Percentiles rank a stretch among this genome's conserved stretches.
phyloP scores from a whole-genome alignment of 2,888 invertebrate genomes.

The Drosophila paracracens region DNA sequence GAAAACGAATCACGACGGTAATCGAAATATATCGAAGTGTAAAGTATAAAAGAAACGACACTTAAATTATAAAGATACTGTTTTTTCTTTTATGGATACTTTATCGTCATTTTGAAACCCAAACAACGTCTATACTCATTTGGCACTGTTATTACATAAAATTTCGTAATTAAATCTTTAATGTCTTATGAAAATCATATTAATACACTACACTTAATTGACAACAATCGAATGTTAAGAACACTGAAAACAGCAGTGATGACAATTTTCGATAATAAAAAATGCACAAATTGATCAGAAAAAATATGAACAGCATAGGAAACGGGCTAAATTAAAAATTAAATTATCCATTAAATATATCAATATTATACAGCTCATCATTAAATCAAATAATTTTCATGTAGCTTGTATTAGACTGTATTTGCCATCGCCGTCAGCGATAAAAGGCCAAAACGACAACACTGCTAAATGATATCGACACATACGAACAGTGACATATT shows the following conservation, averaged over 20 bases:
- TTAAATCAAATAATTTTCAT: not conserved
- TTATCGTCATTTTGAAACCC: not conserved
- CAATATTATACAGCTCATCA: not conserved
- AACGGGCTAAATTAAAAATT: not conserved
- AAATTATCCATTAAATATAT: not conserved
- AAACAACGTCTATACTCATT: not conserved
- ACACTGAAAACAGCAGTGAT: not conserved
- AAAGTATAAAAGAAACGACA: not conserved
- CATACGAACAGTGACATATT: conserved; percentile 17
- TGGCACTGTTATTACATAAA: not conserved
- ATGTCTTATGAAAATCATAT: not conserved
- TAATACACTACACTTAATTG: not conserved
- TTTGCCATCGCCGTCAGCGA: not conserved
- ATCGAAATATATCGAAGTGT: not conserved
- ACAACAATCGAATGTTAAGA: not conserved
- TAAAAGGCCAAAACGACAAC: not conserved
- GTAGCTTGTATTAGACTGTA: not conserved
- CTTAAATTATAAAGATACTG: not conserved
- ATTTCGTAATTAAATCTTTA: not conserved
- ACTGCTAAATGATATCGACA: conserved; percentile 11
- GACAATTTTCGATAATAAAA: not conserved
- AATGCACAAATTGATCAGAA: not conserved
- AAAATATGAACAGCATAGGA: not conserved
- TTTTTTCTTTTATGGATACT: not conserved
- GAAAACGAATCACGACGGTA: not conserved